A percentile compares a stretch with the other conserved stretches of the same genome.
Conservation (phyloP, 2,888 invertebrate species). For the Phrixothrix hirtus region DNA sequence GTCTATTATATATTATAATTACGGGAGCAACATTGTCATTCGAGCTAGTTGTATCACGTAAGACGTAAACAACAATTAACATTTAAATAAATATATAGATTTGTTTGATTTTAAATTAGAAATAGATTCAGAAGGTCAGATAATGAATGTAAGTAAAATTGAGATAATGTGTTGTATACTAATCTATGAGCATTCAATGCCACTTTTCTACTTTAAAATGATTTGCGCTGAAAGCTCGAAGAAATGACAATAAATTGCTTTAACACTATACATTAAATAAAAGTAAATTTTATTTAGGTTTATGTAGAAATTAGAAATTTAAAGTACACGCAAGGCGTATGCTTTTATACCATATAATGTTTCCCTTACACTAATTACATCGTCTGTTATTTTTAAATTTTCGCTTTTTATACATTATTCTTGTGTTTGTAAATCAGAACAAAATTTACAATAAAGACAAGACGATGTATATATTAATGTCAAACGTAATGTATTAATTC, state of each 20-base stretch:
- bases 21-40: constrained; percentile 45
- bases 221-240: constrained; percentile 50
- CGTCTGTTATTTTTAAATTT: constrained; percentile 3
- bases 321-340: constrained; percentile 5
- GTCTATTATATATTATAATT: constrained; percentile 43
- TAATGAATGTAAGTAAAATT: constrained; percentile 1
- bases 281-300: constrained; percentile 35
- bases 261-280: constrained; percentile 38
- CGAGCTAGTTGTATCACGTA: constrained; percentile 36
- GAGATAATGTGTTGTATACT: constrained; percentile 5
- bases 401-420: constrained; percentile 2
- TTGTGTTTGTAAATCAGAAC: constrained; percentile 30
- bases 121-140: constrained; percentile 15
- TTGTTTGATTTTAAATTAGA: constrained; percentile 19
- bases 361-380: constrained; percentile 9
- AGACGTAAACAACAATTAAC: constrained; percentile 22
- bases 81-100: constrained; percentile 3
- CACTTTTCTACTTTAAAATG: constrained; percentile 18
- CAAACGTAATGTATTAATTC: constrained; percentile 37
- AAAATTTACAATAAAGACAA: constrained; percentile 27
- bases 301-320: constrained; percentile 15
- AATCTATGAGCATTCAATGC: constrained; percentile 11
- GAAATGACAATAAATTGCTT: constrained; percentile 56
- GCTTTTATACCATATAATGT: constrained; percentile 19
- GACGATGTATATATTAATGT: constrained; percentile 38